Percentiles rank a stretch among this genome's conserved stretches.
Conservation (phyloP, 2,888 invertebrate species). For the Odontomyia ornata region DNA sequence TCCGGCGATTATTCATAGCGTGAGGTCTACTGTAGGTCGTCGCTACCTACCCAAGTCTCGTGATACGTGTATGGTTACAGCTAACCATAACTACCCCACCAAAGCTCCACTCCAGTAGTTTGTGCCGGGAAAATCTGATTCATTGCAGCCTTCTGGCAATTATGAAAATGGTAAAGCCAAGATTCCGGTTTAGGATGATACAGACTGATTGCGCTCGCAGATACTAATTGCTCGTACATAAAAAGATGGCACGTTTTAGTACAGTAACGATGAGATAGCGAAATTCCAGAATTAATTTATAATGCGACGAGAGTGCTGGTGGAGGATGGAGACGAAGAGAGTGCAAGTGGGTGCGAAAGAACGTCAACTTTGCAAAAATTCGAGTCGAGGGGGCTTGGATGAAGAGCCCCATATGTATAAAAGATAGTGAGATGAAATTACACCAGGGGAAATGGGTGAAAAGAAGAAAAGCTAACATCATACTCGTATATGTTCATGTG, state of each 20-base stretch:
- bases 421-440: too few relatives aligned
- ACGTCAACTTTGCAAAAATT: too few relatives aligned
- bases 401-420: too few relatives aligned
- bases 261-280: too few relatives aligned
- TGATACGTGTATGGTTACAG: neutral
- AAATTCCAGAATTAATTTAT: too few relatives aligned
- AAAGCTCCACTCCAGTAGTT: neutral
- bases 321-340: too few relatives aligned
- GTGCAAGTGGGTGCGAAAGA: too few relatives aligned
- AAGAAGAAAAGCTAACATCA: too few relatives aligned
- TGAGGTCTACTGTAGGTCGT: conserved; percentile 9
- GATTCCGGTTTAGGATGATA: neutral
- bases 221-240: neutral
- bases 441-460: too few relatives aligned
- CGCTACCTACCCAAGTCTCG: conserved; percentile 27
- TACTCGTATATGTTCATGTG: too few relatives aligned
- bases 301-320: too few relatives aligned
- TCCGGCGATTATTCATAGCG: neutral
- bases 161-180: neutral
- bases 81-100: neutral
- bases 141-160: neutral
- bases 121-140: neutral
- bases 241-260: neutral
- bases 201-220: neutral
- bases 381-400: too few relatives aligned